Evolutionary conservation across 2,888 invertebrate species (phyloP).

Genomic region (Anorthoa munda): DNA sequence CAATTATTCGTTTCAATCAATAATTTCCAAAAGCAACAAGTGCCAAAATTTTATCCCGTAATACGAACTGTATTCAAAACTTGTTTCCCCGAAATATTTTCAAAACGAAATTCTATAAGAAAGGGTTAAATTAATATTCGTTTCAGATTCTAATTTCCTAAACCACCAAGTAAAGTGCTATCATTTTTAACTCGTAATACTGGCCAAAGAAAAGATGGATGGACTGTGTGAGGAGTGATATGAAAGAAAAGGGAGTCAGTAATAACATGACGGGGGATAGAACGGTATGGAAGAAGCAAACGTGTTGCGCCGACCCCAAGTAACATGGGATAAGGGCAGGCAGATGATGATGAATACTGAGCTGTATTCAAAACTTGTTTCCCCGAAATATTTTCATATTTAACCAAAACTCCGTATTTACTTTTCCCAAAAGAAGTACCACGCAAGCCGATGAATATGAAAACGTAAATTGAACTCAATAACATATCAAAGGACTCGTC

Average conservation of each 20-base stretch:
- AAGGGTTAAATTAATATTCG: background rate
- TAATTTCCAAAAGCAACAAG: too few species aligned
- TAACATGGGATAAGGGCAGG: too few species aligned
- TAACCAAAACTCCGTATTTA: constrained; percentile 42
- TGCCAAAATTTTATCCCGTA: too few species aligned
- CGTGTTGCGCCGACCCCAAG: too few species aligned
- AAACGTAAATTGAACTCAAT: constrained; percentile 85
- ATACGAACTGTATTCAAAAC: too few species aligned
- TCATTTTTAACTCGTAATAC: background rate
- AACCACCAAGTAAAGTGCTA: background rate
- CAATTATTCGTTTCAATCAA: too few species aligned
- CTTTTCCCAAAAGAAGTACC: constrained; percentile 54
- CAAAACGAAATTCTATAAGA: background rate
- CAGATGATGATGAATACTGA: too few species aligned
- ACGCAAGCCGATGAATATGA: constrained; percentile 72
- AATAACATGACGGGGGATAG: too few species aligned
- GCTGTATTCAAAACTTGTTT: constrained; percentile 46
- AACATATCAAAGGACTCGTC: constrained; percentile 85
- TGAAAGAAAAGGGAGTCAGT: too few species aligned
- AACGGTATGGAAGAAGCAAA: too few species aligned
- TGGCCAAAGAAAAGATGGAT: too few species aligned
- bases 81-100: background rate
- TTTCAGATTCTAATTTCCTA: background rate
- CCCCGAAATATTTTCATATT: constrained; percentile 36
- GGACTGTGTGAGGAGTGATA: too few species aligned